Evolutionary conservation across 1,140 invertebrate genomes (phyloP).

Genomic region (Reticulitermes speratus): DNA sequence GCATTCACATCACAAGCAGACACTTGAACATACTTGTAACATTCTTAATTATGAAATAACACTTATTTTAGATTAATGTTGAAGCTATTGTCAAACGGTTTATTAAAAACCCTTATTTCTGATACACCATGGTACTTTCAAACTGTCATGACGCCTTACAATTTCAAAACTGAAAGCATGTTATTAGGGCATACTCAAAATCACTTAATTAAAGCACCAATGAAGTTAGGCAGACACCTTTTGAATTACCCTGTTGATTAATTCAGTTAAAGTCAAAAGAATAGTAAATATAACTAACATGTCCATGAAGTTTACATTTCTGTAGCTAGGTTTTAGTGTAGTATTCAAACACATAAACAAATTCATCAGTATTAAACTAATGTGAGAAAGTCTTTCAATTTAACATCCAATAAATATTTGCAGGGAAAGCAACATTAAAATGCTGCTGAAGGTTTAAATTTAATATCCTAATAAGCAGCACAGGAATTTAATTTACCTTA

Average conservation of each 20-base stretch:
- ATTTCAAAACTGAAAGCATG: not conserved
- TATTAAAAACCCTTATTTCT: too few relatives aligned
- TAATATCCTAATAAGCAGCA: not conserved
- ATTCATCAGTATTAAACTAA: constrained; percentile 4
- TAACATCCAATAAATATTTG: not conserved
- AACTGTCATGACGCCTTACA: not conserved
- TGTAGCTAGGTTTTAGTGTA: not conserved
- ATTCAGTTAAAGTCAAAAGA: not conserved
- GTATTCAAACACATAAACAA: not conserved
- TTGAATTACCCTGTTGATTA: too few relatives aligned
- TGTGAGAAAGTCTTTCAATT: not conserved
- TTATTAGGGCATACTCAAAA: not conserved
- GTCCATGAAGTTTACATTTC: not conserved
- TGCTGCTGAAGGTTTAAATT: not conserved
- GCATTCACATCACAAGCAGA: too few relatives aligned
- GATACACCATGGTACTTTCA: too few relatives aligned
- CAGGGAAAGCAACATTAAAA: not conserved
- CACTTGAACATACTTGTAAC: too few relatives aligned
- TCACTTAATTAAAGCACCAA: not conserved
- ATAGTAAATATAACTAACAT: not conserved
- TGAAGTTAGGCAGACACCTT: not conserved
- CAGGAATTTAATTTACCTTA: not conserved
- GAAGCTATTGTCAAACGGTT: too few relatives aligned
- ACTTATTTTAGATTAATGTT: too few relatives aligned
- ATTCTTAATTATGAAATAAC: too few relatives aligned